phyloP scores from a whole-genome alignment of 2,888 invertebrate species.

The Esperia sulphurella region DNA sequence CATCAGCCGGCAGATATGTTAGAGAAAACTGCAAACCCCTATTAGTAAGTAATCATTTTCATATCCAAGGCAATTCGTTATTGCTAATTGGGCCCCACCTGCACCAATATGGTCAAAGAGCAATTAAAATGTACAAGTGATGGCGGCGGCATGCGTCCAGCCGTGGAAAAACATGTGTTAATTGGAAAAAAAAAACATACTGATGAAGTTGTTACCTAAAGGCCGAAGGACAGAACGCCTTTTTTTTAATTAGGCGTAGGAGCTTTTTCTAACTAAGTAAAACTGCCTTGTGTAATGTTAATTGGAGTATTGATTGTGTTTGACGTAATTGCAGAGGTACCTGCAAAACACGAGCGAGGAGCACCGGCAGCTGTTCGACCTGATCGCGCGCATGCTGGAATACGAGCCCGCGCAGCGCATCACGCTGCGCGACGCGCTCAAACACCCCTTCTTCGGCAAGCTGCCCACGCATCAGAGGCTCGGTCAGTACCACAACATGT shows the following conservation, averaged over 20 bases:
- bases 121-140: too few relatives aligned
- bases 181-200: too few relatives aligned
- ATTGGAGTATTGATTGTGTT: too few relatives aligned
- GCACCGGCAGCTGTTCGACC: conserved; percentile 94
- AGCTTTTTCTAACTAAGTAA: too few relatives aligned
- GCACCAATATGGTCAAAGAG: background rate
- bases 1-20: conserved; percentile 97
- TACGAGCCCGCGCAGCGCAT: conserved; percentile 96
- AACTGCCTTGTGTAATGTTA: too few relatives aligned
- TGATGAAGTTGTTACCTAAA: too few relatives aligned
- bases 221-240: too few relatives aligned
- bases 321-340: conserved; percentile 84
- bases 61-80: background rate
- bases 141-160: too few relatives aligned
- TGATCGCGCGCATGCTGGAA: conserved; percentile 97
- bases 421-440: conserved; percentile 91
- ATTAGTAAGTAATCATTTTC: conserved; percentile 82
- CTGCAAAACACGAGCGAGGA: conserved; percentile 93
- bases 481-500: conserved; percentile 52
- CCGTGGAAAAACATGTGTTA: too few relatives aligned
- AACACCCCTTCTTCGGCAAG: conserved; percentile 95
- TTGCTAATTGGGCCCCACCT: background rate
- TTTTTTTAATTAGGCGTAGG: too few relatives aligned
- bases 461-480: conserved; percentile 89
- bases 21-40: conserved; percentile 98